Evolutionary conservation across 2,888 invertebrate genomes (phyloP).

Genomic region (Himalopsyche kuldschensis): DNA sequence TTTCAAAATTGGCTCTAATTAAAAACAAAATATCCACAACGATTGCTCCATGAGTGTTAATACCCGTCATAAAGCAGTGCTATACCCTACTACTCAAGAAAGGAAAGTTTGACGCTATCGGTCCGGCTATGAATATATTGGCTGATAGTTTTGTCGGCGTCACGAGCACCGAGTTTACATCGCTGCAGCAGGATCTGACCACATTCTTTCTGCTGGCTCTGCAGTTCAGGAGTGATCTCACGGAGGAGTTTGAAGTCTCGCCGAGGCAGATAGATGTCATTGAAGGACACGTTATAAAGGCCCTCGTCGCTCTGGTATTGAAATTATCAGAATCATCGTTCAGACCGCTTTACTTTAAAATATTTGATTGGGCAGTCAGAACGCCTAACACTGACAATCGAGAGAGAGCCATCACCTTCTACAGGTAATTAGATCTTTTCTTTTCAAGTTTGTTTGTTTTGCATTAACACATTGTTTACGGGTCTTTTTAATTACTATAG

Average conservation of each 20-base stretch:
- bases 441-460: constrained; percentile 1
- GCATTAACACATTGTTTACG: no score
- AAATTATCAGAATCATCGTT: constrained; percentile 89
- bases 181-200: constrained; percentile 69
- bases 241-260: constrained; percentile 45
- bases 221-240: constrained; percentile 65
- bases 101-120: constrained; percentile 63
- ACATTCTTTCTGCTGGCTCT: constrained; percentile 74
- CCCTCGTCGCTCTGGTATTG: constrained; percentile 77
- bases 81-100: constrained; percentile 65
- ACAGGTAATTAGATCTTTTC: constrained; percentile 56
- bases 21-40: constrained; percentile 68
- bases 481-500: no score
- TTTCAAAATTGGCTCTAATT: constrained; percentile 62
- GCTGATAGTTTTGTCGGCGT: constrained; percentile 71
- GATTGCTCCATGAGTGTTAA: constrained; percentile 73
- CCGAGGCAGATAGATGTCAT: constrained; percentile 58
- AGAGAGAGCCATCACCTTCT: constrained; percentile 78
- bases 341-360: constrained; percentile 82
- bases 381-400: constrained; percentile 61
- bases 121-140: constrained; percentile 74
- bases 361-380: constrained; percentile 85
- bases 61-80: constrained; percentile 72
- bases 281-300: constrained; percentile 75
- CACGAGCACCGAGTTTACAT: constrained; percentile 64